These are phyloP conservation scores for Copidosoma aretas DNA, from an alignment of 2,888 invertebrate species.

Conservation along the genomic window DNA sequence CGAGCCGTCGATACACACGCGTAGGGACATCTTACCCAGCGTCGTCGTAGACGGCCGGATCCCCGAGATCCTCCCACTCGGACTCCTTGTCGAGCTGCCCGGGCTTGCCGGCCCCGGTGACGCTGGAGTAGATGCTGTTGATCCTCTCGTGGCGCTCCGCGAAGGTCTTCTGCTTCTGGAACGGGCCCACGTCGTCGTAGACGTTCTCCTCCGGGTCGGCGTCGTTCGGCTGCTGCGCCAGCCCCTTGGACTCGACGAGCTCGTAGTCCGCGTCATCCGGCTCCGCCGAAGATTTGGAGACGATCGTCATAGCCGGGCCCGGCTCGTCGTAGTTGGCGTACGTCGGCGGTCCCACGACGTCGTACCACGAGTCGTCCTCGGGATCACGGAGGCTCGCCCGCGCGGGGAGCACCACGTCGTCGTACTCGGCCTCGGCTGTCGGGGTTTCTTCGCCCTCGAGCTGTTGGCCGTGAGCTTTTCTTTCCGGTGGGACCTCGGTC, in stretches of 20 bases:
- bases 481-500: too few relatives aligned
- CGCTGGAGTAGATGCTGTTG: slow-evolving; percentile 58
- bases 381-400: background rate
- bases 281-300: too few relatives aligned
- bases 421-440: slow-evolving; percentile 2
- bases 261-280: background rate
- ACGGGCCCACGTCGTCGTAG: slow-evolving; percentile 49
- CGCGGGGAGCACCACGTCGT: background rate
- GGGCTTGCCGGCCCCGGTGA: slow-evolving; percentile 36
- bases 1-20: too few relatives aligned
- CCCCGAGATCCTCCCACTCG: slow-evolving; percentile 59
- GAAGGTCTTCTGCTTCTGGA: background rate
- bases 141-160: slow-evolving; percentile 52
- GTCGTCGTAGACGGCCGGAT: slow-evolving; percentile 28
- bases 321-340: background rate
- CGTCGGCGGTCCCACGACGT: slow-evolving; percentile 38
- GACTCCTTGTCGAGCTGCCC: slow-evolving; percentile 51
- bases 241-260: slow-evolving; percentile 21
- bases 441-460: too few relatives aligned
- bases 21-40: slow-evolving; percentile 11
- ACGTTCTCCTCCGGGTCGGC: slow-evolving; percentile 39
- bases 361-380: slow-evolving; percentile 39
- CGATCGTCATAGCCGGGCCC: background rate
- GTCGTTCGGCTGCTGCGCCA: background rate
- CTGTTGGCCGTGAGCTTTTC: too few relatives aligned